Percentiles rank a stretch among this genome's conserved stretches.
phyloP scores from a whole-genome alignment of 2,797 vertebrate species.

The Premnoplex brunnescens region DNA sequence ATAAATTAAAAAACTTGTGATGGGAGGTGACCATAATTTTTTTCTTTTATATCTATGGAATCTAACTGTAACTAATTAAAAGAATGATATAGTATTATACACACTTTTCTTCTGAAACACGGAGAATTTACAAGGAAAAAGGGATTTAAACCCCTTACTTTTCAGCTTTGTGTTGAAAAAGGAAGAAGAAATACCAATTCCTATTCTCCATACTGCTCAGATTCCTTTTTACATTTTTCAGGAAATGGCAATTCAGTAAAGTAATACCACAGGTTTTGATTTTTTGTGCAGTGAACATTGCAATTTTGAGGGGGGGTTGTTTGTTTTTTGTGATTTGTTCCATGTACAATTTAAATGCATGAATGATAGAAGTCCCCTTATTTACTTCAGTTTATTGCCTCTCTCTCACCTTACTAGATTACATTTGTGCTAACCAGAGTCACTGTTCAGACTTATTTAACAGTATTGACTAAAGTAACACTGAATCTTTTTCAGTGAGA shows the following conservation, averaged over 20 bases:
- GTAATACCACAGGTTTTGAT: neutral
- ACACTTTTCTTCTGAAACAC: neutral
- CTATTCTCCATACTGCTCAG: conserved; percentile 3
- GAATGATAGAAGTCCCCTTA: conserved; percentile 23
- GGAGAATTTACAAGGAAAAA: neutral
- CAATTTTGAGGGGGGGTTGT: neutral
- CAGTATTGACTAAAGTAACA: conserved; percentile 70
- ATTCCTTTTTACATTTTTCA: conserved; percentile 47
- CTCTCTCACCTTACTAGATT: conserved; percentile 48
- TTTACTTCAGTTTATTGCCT: conserved; percentile 61
- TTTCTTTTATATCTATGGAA: neutral
- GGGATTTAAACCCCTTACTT: neutral
- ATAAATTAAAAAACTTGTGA: neutral
- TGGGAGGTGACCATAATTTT: neutral
- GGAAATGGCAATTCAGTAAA: conserved; percentile 32
- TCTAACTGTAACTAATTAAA: neutral
- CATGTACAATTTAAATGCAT: conserved; percentile 34
- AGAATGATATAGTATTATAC: neutral
- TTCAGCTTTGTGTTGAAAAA: neutral
- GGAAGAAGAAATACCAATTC: conserved; percentile 3
- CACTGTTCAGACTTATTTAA: conserved; percentile 75
- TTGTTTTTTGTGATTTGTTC: conserved; percentile 12
- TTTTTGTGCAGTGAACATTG: neutral
- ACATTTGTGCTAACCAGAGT: conserved; percentile 43
- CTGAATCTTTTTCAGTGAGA: conserved; percentile 62